These are phyloP conservation scores for Pavo muticus DNA, from an alignment of 2,113 vertebrate species.

Conservation along the genomic window DNA sequence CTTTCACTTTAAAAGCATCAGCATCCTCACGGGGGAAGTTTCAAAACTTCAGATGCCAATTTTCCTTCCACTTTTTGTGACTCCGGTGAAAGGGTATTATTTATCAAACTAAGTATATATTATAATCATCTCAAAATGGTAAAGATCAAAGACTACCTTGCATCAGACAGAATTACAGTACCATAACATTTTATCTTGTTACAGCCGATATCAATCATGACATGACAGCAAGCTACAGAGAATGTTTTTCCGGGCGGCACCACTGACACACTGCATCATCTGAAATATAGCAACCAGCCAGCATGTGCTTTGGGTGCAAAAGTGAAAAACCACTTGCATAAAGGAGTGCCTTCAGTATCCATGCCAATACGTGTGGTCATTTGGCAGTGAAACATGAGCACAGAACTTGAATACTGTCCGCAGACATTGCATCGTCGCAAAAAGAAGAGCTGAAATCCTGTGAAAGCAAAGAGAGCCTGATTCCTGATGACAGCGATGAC, in stretches of 20 bases:
- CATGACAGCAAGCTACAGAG: slow-evolving; percentile 64
- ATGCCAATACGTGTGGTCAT: neutral
- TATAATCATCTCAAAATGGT: slow-evolving; percentile 78
- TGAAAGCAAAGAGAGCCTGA: neutral
- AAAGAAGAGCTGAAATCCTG: slow-evolving; percentile 14
- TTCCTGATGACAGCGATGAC: slow-evolving; percentile 43
- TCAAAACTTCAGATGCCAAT: slow-evolving; percentile 51
- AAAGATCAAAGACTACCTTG: slow-evolving; percentile 80
- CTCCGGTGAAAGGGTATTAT: slow-evolving; percentile 71
- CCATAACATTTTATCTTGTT: slow-evolving; percentile 80
- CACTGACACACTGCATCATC: slow-evolving; percentile 51
- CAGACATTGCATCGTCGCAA: neutral
- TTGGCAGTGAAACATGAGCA: neutral
- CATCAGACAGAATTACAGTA: slow-evolving; percentile 77
- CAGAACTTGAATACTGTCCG: neutral
- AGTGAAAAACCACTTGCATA: neutral
- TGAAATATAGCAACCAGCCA: slow-evolving; percentile 51
- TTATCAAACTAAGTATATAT: slow-evolving; percentile 73
- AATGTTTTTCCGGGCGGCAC: slow-evolving; percentile 55
- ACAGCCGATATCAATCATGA: slow-evolving; percentile 76
- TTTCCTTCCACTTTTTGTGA: slow-evolving; percentile 49
- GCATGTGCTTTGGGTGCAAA: slow-evolving; percentile 38
- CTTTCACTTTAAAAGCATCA: slow-evolving; percentile 25
- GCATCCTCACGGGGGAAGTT: slow-evolving; percentile 7
- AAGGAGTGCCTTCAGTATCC: neutral